Evolutionary conservation across 2,888 invertebrate species (phyloP).

Genomic region (Thereva nobilitata): DNA sequence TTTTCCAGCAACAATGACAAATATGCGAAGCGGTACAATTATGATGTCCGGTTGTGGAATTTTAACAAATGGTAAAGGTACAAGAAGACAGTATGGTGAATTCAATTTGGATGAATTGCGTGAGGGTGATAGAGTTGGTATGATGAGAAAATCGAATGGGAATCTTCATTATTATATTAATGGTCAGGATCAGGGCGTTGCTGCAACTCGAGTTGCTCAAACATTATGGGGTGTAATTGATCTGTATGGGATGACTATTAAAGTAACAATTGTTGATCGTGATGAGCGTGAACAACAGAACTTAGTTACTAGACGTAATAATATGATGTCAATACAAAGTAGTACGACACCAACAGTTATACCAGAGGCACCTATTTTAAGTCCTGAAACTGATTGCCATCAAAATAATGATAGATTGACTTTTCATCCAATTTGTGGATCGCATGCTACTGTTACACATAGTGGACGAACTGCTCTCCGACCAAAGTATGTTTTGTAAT

Average conservation of each 20-base stretch:
- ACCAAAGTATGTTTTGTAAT: constrained; percentile 72
- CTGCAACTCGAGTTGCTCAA: constrained; percentile 77
- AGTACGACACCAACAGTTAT: constrained; percentile 45
- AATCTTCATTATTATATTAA: constrained; percentile 92
- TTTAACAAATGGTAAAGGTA: constrained; percentile 93
- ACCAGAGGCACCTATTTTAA: constrained; percentile 35
- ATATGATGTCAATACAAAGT: constrained; percentile 54
- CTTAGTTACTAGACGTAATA: constrained; percentile 70
- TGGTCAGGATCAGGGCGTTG: constrained; percentile 89
- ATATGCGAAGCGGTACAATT: constrained; percentile 88
- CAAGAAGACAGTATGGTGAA: constrained; percentile 87
- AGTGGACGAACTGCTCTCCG: constrained; percentile 88
- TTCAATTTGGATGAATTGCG: constrained; percentile 91
- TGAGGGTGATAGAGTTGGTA: constrained; percentile 90
- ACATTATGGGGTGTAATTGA: constrained; percentile 94
- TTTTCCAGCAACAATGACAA: constrained; percentile 97
- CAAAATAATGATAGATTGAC: constrained; percentile 71
- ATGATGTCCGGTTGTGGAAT: constrained; percentile 98
- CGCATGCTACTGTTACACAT: constrained; percentile 89
- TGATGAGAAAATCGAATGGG: constrained; percentile 83
- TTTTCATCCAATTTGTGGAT: constrained; percentile 90
- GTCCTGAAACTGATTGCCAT: constrained; percentile 27
- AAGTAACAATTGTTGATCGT: constrained; percentile 83
- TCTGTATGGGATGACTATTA: constrained; percentile 92
- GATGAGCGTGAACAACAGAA: constrained; percentile 79